phyloP scores from a whole-genome alignment of 2,797 vertebrate genomes.

The Cetoscarus ocellatus region DNA sequence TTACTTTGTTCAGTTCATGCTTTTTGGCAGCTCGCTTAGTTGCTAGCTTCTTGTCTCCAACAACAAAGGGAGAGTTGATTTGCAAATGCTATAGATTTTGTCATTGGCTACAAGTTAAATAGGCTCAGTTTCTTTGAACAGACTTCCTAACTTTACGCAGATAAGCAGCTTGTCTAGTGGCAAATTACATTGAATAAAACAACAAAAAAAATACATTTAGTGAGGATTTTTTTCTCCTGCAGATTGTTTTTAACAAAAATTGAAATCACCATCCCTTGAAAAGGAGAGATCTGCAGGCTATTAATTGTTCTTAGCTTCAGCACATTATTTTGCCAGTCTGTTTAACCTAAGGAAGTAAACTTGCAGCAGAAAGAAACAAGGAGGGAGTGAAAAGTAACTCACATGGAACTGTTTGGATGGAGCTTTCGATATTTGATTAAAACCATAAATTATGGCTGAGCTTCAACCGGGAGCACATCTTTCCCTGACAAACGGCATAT shows the following conservation, averaged over 20 bases:
- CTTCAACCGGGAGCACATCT: slow-evolving; percentile 43
- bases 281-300: background rate
- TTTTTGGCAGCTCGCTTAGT: too few relatives aligned
- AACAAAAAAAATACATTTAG: background rate
- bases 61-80: background rate
- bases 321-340: background rate
- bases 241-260: background rate
- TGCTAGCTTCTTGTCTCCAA: too few relatives aligned
- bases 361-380: slow-evolving; percentile 3
- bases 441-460: slow-evolving; percentile 43
- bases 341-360: background rate
- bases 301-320: slow-evolving; percentile 5
- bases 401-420: slow-evolving; percentile 22
- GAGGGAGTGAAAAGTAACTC: slow-evolving; percentile 21
- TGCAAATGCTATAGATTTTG: background rate
- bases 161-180: background rate
- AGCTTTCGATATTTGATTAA: slow-evolving; percentile 53
- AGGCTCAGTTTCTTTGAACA: too few relatives aligned
- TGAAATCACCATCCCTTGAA: slow-evolving; percentile 1
- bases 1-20: too few relatives aligned
- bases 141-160: too few relatives aligned
- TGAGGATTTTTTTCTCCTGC: background rate
- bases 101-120: background rate
- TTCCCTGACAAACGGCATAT: slow-evolving; percentile 63
- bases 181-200: background rate